A percentile compares a stretch with the other conserved stretches of the same genome.
These are phyloP conservation scores for Thunnus albacares DNA, from an alignment of 2,797 vertebrate genomes.

Conservation along the genomic window DNA sequence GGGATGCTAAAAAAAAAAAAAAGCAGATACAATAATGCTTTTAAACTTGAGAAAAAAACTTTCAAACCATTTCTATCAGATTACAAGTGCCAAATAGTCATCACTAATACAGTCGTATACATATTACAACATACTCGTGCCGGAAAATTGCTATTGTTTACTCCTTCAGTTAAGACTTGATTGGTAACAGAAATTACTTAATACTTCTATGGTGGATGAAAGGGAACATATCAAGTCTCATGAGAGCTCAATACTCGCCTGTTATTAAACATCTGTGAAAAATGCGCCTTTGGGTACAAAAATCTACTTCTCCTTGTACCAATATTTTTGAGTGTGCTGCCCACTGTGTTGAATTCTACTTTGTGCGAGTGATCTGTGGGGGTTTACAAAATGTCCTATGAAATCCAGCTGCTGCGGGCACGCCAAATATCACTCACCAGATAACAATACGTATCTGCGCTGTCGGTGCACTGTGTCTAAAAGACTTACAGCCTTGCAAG, in stretches of 20 bases:
- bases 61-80: background rate
- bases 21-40: background rate
- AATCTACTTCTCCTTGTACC: constrained; percentile 1
- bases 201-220: background rate
- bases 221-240: constrained; percentile 7
- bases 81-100: background rate
- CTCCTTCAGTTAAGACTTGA: background rate
- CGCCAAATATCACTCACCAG: constrained; percentile 35
- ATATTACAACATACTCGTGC: background rate
- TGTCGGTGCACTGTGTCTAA: constrained; percentile 5
- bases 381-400: constrained; percentile 44
- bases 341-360: constrained; percentile 54
- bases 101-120: background rate
- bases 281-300: constrained; percentile 23
- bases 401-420: constrained; percentile 49
- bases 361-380: constrained; percentile 41
- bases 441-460: constrained; percentile 23
- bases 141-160: background rate
- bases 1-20: background rate
- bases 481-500: constrained; percentile 24
- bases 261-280: constrained; percentile 26
- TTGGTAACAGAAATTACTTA: no score
- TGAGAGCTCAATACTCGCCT: background rate
- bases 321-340: constrained; percentile 31
- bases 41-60: background rate